These are phyloP conservation scores for Pissodes strobi DNA, from an alignment of 1,140 invertebrate genomes.

Conservation along the genomic window DNA sequence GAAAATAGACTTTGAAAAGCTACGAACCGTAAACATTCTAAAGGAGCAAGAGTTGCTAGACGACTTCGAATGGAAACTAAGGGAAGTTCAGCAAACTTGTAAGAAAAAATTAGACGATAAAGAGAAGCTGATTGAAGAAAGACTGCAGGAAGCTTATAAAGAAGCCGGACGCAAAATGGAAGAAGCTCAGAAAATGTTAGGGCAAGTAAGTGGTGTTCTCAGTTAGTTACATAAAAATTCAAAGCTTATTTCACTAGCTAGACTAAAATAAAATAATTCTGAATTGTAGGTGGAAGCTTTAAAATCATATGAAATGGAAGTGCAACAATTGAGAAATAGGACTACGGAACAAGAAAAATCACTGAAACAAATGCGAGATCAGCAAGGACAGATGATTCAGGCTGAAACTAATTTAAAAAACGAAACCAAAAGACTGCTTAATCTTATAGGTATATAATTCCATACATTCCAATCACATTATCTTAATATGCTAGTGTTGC, in stretches of 20 bases:
- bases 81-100: conserved; percentile 66
- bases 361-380: conserved; percentile 60
- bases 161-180: conserved; percentile 57
- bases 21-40: conserved; percentile 61
- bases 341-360: conserved; percentile 64
- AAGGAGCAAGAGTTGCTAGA: conserved; percentile 67
- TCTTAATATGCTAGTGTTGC: no score
- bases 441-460: conserved; percentile 48
- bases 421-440: conserved; percentile 60
- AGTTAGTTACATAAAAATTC: no score
- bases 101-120: conserved; percentile 65
- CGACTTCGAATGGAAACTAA: conserved; percentile 72
- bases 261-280: no score
- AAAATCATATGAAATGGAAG: conserved; percentile 64
- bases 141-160: conserved; percentile 57
- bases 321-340: conserved; percentile 62
- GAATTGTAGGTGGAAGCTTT: conserved; percentile 59
- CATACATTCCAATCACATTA: no score
- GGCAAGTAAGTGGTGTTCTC: conserved; percentile 45
- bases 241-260: no score
- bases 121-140: conserved; percentile 58
- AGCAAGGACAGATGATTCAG: conserved; percentile 62
- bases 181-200: conserved; percentile 56
- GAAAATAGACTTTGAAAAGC: conserved; percentile 66
- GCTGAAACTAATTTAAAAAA: conserved; percentile 62